Conservation (phyloP, 2,888 invertebrate species). For the Dermolepida albohirtum region DNA sequence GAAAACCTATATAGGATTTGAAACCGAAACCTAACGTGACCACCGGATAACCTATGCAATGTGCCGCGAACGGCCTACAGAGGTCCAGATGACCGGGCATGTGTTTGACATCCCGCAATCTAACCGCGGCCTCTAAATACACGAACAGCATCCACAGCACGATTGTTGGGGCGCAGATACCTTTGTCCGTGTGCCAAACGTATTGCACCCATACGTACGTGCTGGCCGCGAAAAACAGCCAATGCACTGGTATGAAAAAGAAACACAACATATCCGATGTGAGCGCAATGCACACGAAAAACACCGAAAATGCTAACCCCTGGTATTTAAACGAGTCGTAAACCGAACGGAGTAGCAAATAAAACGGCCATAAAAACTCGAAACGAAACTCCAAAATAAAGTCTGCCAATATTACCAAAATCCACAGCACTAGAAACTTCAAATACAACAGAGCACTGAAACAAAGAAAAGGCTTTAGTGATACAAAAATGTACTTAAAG, state of each 20-base stretch:
- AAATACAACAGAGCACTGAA: conserved; percentile 93
- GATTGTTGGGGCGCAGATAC: conserved; percentile 94
- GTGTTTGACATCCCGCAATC: conserved; percentile 85
- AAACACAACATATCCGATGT: conserved; percentile 99
- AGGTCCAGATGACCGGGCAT: conserved; percentile 89
- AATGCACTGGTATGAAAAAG: conserved; percentile 98
- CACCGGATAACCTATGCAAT: conserved; percentile 90
- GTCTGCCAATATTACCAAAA: conserved; percentile 92
- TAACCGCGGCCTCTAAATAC: conserved; percentile 92
- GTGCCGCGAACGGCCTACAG: conserved; percentile 96
- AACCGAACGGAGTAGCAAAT: conserved; percentile 94
- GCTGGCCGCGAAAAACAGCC: conserved; percentile 97
- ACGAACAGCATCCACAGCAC: conserved; percentile 94
- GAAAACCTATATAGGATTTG: conserved; percentile 91
- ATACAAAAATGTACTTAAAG: no score
- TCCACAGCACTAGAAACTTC: conserved; percentile 96
- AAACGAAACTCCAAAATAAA: conserved; percentile 98
- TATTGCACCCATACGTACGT: conserved; percentile 99
- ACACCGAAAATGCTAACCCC: conserved; percentile 97
- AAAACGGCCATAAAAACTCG: conserved; percentile 99
- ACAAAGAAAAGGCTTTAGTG: conserved; percentile 56
- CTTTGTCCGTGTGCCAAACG: conserved; percentile 96
- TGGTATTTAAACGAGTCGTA: conserved; percentile 98
- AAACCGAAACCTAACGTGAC: conserved; percentile 96
- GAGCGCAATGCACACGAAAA: conserved; percentile 97